Evolutionary conservation across 2,797 vertebrate species (phyloP), one percentile per base, ranked within the genome.

Genomic region (Coregonus ussuriensis): DNA sequence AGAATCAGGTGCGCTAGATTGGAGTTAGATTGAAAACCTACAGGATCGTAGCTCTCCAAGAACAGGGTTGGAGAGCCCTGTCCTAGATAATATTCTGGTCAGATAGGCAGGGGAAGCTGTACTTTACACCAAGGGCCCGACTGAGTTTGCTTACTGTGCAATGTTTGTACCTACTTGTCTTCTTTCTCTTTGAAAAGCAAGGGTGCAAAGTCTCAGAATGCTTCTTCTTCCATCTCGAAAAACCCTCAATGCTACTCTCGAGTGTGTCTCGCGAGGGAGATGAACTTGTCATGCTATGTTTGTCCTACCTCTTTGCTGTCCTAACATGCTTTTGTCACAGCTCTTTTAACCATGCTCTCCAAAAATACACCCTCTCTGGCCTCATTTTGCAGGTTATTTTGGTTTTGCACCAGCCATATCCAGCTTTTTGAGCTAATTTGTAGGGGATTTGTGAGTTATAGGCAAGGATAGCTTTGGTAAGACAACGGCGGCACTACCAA

Each of bases 371-470:
- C 41, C 9, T 47, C 33, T 68, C 21, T 68, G 33, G 33, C 66
- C 15, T 37, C 11, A 18, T 68, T 68, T 37, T 35, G 9, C 15
- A 69, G 31, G 67, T 69, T 69, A 69, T 69, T 69, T 69, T 69
- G 33, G 67, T 69, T n/a, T 37, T 41, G 15, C 5, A 41, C 3
- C 18, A 29, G 9, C 41, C 9, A 47, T 3, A 3, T 47, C 41
- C 9, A 47, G 33, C 18, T 69, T 37, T 37, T 69, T 69, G 15
- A 35, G 33, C 33, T 1, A 3, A 18, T 33, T 14, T 41, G 21
- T 9, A 6, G 18, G 33, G 18, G 16, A 41, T n/a, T 37, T 69
- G 33, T 37, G 35, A 35, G 33, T 1, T n/a, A 69, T 16, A 41
- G 15, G 33, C 31, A 35, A 37, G 18, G 31, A 69, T 41, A 37